Conservation (phyloP, 2,797 vertebrate genomes). For the Loriculus beryllinus region DNA sequence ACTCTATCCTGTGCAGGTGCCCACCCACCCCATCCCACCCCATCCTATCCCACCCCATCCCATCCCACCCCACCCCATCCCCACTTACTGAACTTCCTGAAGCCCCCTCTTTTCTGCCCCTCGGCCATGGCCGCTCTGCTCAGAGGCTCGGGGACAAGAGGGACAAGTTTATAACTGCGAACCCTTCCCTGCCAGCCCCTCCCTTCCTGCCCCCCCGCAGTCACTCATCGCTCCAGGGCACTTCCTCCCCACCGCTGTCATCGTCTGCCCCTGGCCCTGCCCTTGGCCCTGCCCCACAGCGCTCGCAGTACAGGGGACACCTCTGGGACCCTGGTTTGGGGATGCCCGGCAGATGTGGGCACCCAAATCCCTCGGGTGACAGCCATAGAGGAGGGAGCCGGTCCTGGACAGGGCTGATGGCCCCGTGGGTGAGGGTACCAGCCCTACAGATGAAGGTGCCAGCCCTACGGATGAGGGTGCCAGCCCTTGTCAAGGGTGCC, state of each 20-base stretch:
- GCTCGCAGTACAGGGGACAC: neutral
- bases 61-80: fast-evolving
- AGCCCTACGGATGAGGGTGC: neutral
- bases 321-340: fast-evolving
- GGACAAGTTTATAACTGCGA: neutral
- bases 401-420: neutral
- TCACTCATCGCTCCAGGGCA: neutral
- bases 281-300: neutral
- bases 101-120: conserved; percentile 61
- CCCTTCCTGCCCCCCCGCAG: conserved; percentile 68
- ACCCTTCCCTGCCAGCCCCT: conserved; percentile 6
- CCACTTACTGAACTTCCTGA: conserved; percentile 78
- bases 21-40: too few species aligned
- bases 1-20: neutral
- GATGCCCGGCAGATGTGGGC: neutral
- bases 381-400: neutral
- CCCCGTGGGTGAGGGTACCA: neutral
- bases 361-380: neutral
- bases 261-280: neutral
- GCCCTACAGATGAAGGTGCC: neutral
- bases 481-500: too few species aligned
- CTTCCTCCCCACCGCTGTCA: conserved; percentile 65
- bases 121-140: conserved; percentile 46
- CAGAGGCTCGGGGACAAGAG: neutral
- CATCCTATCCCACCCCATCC: fast-evolving